Percentiles rank a stretch among this genome's conserved stretches.
phyloP scores from a whole-genome alignment of 2,113 vertebrate genomes.

The Zonotrichia leucophrys region DNA sequence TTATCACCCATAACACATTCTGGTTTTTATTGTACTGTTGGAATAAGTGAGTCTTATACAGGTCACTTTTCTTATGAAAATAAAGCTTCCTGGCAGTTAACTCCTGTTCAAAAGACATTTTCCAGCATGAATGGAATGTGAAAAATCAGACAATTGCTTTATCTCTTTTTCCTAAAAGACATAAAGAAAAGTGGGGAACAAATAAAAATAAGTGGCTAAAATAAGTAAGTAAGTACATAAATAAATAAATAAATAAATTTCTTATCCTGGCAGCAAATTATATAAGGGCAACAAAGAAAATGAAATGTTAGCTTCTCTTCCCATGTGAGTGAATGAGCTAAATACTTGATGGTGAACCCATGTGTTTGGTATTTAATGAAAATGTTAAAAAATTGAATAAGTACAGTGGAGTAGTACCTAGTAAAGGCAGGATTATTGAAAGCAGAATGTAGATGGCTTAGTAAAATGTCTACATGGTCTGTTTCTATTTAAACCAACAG shows the following conservation, averaged over 20 bases:
- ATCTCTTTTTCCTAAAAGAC: background rate
- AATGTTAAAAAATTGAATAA: background rate
- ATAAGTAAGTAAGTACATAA: too few species aligned
- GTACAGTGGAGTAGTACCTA: background rate
- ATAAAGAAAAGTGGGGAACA: background rate
- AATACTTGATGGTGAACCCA: background rate
- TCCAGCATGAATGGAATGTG: background rate
- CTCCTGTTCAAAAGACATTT: background rate
- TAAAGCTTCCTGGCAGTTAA: background rate
- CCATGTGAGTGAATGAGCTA: background rate
- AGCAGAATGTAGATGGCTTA: background rate
- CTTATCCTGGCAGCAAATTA: background rate
- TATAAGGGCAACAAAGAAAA: background rate
- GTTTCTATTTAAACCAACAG: conserved; percentile 2
- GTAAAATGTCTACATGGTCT: background rate
- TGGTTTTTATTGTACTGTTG: background rate
- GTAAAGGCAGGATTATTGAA: background rate
- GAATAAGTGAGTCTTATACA: background rate
- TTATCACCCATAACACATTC: background rate
- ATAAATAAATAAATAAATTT: background rate
- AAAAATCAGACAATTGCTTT: background rate
- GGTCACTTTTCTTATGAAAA: background rate
- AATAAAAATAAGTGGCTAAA: background rate
- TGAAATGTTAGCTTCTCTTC: background rate
- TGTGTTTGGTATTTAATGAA: background rate